These are phyloP conservation scores for Synergus gifuensis DNA, from an alignment of 2,888 invertebrate genomes.

Conservation along the genomic window DNA sequence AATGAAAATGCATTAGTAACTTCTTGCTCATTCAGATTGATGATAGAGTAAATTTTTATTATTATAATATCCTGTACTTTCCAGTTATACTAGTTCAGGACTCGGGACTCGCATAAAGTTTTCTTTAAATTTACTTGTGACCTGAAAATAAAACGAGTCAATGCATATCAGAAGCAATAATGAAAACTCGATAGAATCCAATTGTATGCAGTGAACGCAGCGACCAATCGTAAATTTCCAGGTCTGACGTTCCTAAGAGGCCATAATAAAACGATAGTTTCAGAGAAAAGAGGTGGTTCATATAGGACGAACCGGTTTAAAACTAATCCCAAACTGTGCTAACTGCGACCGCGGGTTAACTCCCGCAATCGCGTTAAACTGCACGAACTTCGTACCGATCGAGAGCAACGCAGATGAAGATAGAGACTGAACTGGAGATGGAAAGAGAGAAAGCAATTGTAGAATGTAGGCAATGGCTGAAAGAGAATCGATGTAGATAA, in stretches of 20 bases:
- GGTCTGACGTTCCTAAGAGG: slow-evolving; percentile 19
- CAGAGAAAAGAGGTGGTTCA: slow-evolving; percentile 15
- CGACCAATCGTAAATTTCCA: slow-evolving; percentile 21
- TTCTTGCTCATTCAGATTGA: too few species aligned
- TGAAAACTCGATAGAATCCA: slow-evolving; percentile 24
- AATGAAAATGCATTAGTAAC: too few species aligned
- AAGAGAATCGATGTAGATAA: slow-evolving; percentile 41
- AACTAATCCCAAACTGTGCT: slow-evolving; percentile 62
- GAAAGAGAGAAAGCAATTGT: not conserved
- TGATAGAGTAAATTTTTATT: too few species aligned
- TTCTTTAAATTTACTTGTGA: not conserved
- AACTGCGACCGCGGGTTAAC: slow-evolving; percentile 62
- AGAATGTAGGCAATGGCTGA: slow-evolving; percentile 47
- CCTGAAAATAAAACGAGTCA: not conserved
- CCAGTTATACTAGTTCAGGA: too few species aligned
- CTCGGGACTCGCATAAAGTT: too few species aligned
- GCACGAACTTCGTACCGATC: slow-evolving; percentile 54
- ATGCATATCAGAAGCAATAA: slow-evolving; percentile 5
- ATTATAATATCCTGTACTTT: too few species aligned
- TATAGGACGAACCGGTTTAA: slow-evolving; percentile 47
- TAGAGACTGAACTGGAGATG: not conserved
- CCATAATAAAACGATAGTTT: slow-evolving; percentile 32
- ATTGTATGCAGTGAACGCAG: slow-evolving; percentile 11
- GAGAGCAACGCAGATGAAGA: slow-evolving; percentile 15
- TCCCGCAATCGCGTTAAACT: slow-evolving; percentile 65